Percentiles rank a stretch among this genome's conserved stretches.
Evolutionary conservation across 2,797 vertebrate species (phyloP).

Genomic region (Ptychadena robeensis): DNA sequence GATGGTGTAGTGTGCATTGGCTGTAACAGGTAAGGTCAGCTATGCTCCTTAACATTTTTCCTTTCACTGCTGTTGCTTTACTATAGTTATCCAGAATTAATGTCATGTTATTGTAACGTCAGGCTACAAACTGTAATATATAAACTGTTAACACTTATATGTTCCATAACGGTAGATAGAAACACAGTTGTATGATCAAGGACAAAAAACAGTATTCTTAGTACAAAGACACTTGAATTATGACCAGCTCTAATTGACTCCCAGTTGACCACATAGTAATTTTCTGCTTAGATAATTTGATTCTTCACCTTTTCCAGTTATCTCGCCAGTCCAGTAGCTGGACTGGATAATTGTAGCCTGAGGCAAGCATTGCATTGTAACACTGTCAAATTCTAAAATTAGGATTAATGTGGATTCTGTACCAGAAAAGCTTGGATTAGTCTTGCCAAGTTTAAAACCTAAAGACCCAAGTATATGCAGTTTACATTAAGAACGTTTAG

Average conservation of each 20-base stretch:
- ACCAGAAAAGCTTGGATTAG: neutral
- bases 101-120: neutral
- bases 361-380: slow-evolving; percentile 9
- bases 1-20: too few relatives aligned
- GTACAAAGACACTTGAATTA: neutral
- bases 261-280: slow-evolving; percentile 8
- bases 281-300: slow-evolving; percentile 17
- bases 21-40: too few relatives aligned
- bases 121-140: neutral
- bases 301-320: slow-evolving; percentile 14
- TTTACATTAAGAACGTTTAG: neutral
- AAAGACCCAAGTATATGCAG: neutral
- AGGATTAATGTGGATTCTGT: slow-evolving; percentile 4
- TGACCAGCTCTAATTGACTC: slow-evolving; percentile 22
- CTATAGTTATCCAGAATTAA: too few relatives aligned
- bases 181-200: neutral
- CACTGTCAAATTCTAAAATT: slow-evolving; percentile 1
- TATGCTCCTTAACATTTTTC: too few relatives aligned
- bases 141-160: neutral
- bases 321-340: slow-evolving; percentile 14
- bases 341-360: slow-evolving; percentile 24
- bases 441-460: neutral
- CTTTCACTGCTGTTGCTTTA: too few relatives aligned
- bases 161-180: neutral
- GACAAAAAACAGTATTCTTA: neutral